Evolutionary conservation across 1,140 invertebrate species (phyloP).

Genomic region (Argopecten irradians): DNA sequence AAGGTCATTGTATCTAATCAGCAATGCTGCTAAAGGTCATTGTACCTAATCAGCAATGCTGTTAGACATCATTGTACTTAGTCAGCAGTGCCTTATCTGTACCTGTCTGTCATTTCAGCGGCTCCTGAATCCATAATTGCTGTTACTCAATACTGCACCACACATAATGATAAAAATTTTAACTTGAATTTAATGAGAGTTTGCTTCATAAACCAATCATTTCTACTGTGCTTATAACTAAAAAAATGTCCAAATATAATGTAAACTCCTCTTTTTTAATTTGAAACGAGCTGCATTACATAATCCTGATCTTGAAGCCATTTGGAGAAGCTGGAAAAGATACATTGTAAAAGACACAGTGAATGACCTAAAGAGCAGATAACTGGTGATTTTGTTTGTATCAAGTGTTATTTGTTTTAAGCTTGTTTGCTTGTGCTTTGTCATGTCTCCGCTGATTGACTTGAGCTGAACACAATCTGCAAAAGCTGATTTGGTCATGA

Average conservation of each 20-base stretch:
- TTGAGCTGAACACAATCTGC: conserved; percentile 14
- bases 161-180: no score
- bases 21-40: neutral
- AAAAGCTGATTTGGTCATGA: neutral
- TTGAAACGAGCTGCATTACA: no score
- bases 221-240: no score
- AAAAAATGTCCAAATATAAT: no score
- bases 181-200: no score
- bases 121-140: neutral
- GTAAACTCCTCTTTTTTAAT: no score
- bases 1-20: neutral
- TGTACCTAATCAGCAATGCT: neutral
- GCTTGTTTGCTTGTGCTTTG: neutral
- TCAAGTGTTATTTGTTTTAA: conserved; percentile 1
- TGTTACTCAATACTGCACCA: no score
- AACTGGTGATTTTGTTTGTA: neutral
- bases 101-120: no score
- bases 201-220: no score
- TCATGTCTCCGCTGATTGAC: neutral
- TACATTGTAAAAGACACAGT: neutral
- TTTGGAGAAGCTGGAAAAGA: neutral
- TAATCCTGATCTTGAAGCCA: neutral
- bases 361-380: neutral
- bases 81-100: neutral
- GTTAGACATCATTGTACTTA: neutral